Percentiles rank a stretch among this genome's conserved stretches.
These are phyloP conservation scores for Menidia menidia DNA, from an alignment of 2,797 vertebrate species.

Conservation along the genomic window DNA sequence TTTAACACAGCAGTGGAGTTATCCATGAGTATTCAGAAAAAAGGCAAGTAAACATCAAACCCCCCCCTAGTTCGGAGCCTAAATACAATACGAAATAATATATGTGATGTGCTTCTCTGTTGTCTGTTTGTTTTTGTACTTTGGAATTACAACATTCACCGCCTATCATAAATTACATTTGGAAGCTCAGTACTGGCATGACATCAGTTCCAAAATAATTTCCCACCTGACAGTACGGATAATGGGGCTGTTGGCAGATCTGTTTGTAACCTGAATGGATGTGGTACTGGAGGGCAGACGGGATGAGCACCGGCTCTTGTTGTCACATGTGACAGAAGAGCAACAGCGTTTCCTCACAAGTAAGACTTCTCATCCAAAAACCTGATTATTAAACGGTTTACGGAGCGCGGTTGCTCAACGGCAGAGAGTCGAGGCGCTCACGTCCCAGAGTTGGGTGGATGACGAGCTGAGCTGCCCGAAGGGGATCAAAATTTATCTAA, in stretches of 20 bases:
- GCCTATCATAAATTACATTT: slow-evolving; percentile 66
- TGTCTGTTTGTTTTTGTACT: slow-evolving; percentile 7
- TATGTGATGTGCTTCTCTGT: slow-evolving; percentile 9
- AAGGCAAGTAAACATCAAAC: not conserved
- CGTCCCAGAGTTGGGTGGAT: slow-evolving; percentile 52
- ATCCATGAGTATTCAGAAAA: not conserved
- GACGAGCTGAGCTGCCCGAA: slow-evolving; percentile 51
- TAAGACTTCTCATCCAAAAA: slow-evolving; percentile 12
- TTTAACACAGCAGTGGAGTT: no score
- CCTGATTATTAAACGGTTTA: not conserved
- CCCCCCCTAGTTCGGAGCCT: no score
- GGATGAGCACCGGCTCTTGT: slow-evolving; percentile 46
- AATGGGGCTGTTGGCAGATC: slow-evolving; percentile 63
- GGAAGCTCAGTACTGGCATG: slow-evolving; percentile 59
- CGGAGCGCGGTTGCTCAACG: not conserved
- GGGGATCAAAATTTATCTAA: slow-evolving; percentile 78
- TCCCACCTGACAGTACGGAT: slow-evolving; percentile 59
- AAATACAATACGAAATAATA: slow-evolving; percentile 11
- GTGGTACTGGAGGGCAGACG: slow-evolving; percentile 43
- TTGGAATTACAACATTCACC: slow-evolving; percentile 47
- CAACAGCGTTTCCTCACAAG: slow-evolving; percentile 16
- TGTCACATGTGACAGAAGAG: slow-evolving; percentile 28
- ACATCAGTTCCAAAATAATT: slow-evolving; percentile 68
- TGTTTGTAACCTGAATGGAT: slow-evolving; percentile 49
- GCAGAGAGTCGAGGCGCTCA: slow-evolving; percentile 25